Evolutionary conservation across 2,113 vertebrate genomes (phyloP), one percentile per base, ranked within the genome.

Genomic region (Acinonyx jubatus): DNA sequence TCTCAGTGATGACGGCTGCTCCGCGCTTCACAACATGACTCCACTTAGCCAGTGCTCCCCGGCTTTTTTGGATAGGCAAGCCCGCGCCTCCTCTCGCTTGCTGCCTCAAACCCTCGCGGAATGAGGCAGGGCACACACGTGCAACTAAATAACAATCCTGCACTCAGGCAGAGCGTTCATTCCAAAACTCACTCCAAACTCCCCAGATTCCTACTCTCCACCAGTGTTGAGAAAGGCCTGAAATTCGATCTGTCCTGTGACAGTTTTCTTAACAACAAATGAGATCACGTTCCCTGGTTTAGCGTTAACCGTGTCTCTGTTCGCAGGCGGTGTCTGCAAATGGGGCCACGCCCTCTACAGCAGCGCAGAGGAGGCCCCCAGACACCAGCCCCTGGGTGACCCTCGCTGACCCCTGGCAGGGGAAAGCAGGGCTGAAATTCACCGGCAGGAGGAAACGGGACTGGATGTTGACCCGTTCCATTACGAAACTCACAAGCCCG

Each of bases 231-330:
- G 36, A 76, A 96, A 81, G 45, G 73, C 68, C 69, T 63, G 33
- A 94, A 83, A 73, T 45, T 68, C 55, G 33, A 76, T 81, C 69
- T 94, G 68, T 21, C 79, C 36, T 41, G 38, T 11, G 18, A 76
- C 23, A 55, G 29, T 96, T 97, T 96, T 84, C 52, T 84, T 68
- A 94, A 93, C 41, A 97, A 90, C 48, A 95, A 73, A 96, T 93
- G 80, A 87, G 41, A 83, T 84, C 81, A 96, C 48, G 41, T 88
- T 82, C 63, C 45, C 57, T 52, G 12, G 66, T 82, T 80, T 31
- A 89, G 79, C 71, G 93, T 41, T 41, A 41, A 6, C 45, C 12
- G 8, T 31, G 73, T 94, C 91, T 95, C 57, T 0, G 0, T 87
- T 79, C 48, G 61, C 10, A 68, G 57, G 57, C 57, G 8, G 21